Evolutionary conservation across 2,113 vertebrate genomes (phyloP).

Genomic region (Neolamprologus brichardi): DNA sequence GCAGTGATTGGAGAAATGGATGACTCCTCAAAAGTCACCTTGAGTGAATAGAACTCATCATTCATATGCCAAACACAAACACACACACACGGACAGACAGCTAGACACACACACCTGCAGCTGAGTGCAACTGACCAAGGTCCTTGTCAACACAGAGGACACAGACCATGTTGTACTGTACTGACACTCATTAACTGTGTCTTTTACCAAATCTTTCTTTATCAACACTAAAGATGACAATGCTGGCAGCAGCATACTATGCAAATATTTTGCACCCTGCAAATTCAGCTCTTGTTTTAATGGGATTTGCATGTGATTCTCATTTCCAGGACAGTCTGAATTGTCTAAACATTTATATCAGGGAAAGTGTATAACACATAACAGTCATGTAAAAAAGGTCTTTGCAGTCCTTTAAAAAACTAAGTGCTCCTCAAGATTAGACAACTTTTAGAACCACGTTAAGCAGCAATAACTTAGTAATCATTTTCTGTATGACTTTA

Average conservation of each 20-base stretch:
- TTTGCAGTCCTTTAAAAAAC: background rate
- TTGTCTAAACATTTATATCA: background rate
- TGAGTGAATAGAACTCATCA: slow-evolving; percentile 49
- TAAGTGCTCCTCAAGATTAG: background rate
- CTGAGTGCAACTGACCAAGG: slow-evolving; percentile 20
- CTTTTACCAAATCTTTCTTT: background rate
- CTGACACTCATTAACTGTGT: slow-evolving; percentile 7
- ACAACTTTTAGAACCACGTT: background rate
- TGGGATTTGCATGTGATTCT: background rate
- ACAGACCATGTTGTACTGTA: background rate
- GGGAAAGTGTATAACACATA: background rate
- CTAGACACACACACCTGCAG: background rate
- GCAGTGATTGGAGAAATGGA: slow-evolving; percentile 53
- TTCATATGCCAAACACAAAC: slow-evolving; percentile 23
- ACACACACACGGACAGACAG: background rate
- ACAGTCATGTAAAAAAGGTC: background rate
- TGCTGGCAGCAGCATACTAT: background rate
- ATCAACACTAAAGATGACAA: background rate
- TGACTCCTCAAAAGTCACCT: slow-evolving; percentile 58
- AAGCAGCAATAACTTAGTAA: background rate
- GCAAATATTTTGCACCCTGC: background rate
- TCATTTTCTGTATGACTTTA: background rate
- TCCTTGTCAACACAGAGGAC: slow-evolving; percentile 28
- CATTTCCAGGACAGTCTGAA: background rate
- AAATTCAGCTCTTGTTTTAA: background rate